Conservation (phyloP, 2,888 invertebrate genomes). For the Eulithis testata region DNA sequence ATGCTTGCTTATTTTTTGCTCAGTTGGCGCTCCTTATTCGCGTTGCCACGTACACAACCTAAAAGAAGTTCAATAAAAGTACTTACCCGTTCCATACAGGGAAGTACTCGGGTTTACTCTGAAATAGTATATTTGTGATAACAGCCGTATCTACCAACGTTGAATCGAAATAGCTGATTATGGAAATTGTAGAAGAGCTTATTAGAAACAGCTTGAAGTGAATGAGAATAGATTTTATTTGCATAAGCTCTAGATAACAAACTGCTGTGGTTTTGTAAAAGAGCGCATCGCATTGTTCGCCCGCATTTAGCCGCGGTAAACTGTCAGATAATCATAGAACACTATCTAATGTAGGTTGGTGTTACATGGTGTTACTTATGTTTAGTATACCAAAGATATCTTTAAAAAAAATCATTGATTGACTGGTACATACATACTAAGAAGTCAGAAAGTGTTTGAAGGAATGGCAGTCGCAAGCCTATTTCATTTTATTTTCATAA, state of each 20-base stretch:
- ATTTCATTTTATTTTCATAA: too few relatives aligned
- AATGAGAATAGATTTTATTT: conserved; percentile 21
- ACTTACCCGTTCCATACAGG: conserved; percentile 20
- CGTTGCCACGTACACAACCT: conserved; percentile 4
- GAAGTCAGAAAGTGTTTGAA: too few relatives aligned
- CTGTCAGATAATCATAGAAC: too few relatives aligned
- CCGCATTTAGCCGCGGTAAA: too few relatives aligned
- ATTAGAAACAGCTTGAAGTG: conserved; percentile 18
- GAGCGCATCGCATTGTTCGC: too few relatives aligned
- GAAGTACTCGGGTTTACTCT: conserved; percentile 22
- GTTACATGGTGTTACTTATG: too few relatives aligned
- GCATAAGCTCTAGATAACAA: conserved; percentile 2
- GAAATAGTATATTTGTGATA: conserved; percentile 26
- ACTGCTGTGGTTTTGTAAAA: conserved; percentile 6
- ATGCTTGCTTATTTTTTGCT: conserved; percentile 1
- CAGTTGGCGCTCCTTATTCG: conserved; percentile 4
- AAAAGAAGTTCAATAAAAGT: conserved; percentile 21
- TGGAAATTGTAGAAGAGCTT: conserved; percentile 12
- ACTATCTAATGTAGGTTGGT: too few relatives aligned
- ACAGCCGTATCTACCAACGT: conserved; percentile 13
- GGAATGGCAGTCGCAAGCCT: too few relatives aligned
- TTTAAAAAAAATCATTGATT: too few relatives aligned
- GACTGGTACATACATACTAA: too few relatives aligned
- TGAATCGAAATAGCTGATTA: conserved; percentile 24
- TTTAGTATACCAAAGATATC: too few relatives aligned